Percentiles rank a stretch among this genome's conserved stretches.
phyloP scores from a whole-genome alignment of 2,113 vertebrate species.

The Fulmarus glacialis region DNA sequence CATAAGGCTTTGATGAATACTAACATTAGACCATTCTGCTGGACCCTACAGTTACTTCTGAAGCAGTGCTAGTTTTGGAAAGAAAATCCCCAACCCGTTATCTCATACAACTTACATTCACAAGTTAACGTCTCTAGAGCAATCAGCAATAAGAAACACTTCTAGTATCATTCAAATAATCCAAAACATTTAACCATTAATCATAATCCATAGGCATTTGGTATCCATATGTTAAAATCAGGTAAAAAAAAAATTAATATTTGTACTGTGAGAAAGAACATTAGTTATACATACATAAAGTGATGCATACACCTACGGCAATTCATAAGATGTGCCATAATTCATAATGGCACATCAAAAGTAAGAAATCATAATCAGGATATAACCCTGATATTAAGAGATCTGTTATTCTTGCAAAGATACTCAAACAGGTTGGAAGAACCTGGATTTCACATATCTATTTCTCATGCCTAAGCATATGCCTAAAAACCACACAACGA shows the following conservation, averaged over 20 bases:
- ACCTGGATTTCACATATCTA: background rate
- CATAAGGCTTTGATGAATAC: background rate
- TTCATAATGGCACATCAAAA: background rate
- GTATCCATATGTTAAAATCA: background rate
- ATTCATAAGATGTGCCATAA: background rate
- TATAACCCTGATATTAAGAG: background rate
- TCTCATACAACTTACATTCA: background rate
- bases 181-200: background rate
- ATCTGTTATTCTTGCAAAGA: background rate
- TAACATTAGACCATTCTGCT: background rate
- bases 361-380: background rate
- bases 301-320: background rate
- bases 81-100: background rate
- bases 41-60: accelerated
- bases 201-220: background rate
- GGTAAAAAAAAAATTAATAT: background rate
- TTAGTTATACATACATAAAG: background rate
- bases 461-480: background rate
- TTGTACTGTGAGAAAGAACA: background rate
- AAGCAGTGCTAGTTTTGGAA: background rate
- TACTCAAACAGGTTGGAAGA: background rate
- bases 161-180: background rate
- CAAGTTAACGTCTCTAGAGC: background rate
- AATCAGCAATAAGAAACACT: background rate
- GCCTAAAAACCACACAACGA: background rate